Base-by-base conservation (phyloP, 2,888 invertebrate genomes). In the Thyatira batis region DNA sequence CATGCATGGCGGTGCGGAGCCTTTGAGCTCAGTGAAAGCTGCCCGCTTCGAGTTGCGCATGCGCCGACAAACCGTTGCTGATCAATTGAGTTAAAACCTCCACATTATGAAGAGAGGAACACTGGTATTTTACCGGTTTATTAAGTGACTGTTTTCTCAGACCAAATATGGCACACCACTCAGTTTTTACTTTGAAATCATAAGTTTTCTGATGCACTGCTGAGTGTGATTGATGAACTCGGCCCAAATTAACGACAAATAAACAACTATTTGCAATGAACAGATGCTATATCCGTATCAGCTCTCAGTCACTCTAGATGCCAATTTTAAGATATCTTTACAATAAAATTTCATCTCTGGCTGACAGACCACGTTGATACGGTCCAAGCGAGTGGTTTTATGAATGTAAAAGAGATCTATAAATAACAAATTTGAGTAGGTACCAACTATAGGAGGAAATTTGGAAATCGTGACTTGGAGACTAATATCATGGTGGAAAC, bases 1-100 rank as follows among this genome's bases (percentile, higher is more conserved):
- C 88, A 87, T 86, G 85, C 80, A 73, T 73, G 77, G 76, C 82
- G 82, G 82, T 75, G 79, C 80, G 76, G 69, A 82, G 76, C 80
- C 87, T 89, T 89, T 88, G 87, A 86, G 80, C 79, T 67, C 75
- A 84, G 90, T 85, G 90, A 89, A 89, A 89, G 89, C 89, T 82
- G 83, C 57, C 62, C 65, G 67, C 67, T 68, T 63, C 71, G 65
- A 64, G 70, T 58, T 56, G 72, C 71, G 76, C 72, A 76, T 73
- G 71, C 71, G 76, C 76, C 67, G 70, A 64, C 69, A 69, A 68
- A 57, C 67, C 65, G 63, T 64, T 60, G 66, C 65, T 60, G 61
- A 65, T 77, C 72, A 73, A 74, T 75, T 73, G 69, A 74, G 70
- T 73, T 70, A 58, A 66, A 76, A 64, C 65, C 64, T 65, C 61